Evolutionary conservation across 2,888 invertebrate genomes (phyloP), one percentile per base, ranked within the genome.

Genomic region (Lacanobia oleracea): DNA sequence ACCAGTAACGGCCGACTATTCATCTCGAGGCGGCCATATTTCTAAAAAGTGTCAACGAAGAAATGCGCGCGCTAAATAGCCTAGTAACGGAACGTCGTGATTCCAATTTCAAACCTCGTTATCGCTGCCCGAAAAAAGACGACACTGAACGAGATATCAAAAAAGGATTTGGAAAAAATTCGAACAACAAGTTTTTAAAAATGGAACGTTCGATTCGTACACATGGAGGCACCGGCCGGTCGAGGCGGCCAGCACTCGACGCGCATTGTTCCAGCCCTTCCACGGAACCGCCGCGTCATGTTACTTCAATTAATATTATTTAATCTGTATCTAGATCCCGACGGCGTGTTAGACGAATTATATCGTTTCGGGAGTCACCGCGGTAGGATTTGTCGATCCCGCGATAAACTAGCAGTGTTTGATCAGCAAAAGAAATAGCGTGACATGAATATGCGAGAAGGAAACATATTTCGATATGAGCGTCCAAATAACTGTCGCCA

Each of bases 31-130:
- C 86, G 85, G 88, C 87, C 87, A 88, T 85, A 83, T 81, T 87
- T 89, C 87, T 88, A 89, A 90, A 89, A 92, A 92, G 87, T 92
- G 92, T 91, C 92, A 91, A 88, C 87, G 86, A 83, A 82, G 83
- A 84, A 85, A 88, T 89, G 86, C 90, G 88, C 90, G 88, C 91
- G 90, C 92, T 93, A 93, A 93, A 93, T 91, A 91, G 89, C 89
- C 91, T 87, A 86, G 88, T 91, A 91, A 91, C 91, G 91, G 91
- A 89, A 89, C 91, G 89, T 83, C 90, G 90, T 91, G 92, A 91
- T 94, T 94, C 92, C 91, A 94, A 93, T 94, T 94, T 94, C 93
- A 92, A 94, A 94, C 92, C 93, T 94, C 91, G 93, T 94, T 94
- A 94, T 91, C 91, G 90, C 85, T 83, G 82, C 82, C 82, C 82